These are phyloP conservation scores for honey bee (Apis mellifera) DNA, from an alignment of 1,140 invertebrate species.

Conservation along the genomic window DNA sequence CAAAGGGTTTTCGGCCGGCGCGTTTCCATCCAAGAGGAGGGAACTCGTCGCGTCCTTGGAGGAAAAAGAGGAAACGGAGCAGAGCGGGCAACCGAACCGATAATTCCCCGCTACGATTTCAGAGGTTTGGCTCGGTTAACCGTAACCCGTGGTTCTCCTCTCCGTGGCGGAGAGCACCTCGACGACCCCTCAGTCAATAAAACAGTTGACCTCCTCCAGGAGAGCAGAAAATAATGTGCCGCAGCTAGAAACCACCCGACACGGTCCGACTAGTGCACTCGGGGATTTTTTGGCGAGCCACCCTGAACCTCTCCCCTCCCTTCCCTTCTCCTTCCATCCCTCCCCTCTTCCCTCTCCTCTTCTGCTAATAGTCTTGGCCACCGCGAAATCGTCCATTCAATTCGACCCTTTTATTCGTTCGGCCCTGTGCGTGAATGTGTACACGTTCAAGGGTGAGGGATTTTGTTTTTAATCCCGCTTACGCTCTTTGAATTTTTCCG, in stretches of 20 bases:
- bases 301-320: conserved; percentile 7
- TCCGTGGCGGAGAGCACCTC: conserved; percentile 71
- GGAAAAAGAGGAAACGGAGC: conserved; percentile 55
- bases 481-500: too few species aligned
- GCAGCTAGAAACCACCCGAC: conserved; percentile 19
- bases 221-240: conserved; percentile 57
- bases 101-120: conserved; percentile 72
- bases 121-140: conserved; percentile 74
- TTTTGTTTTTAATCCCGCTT: neutral
- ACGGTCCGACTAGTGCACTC: conserved; percentile 33
- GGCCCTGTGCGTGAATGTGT: neutral
- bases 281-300: conserved; percentile 53
- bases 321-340: too few species aligned
- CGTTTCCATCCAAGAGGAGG: neutral
- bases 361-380: conserved; percentile 28
- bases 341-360: conserved; percentile 13
- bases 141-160: conserved; percentile 70
- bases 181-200: conserved; percentile 67
- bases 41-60: conserved; percentile 25
- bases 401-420: neutral
- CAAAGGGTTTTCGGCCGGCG: neutral
- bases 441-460: neutral
- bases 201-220: conserved; percentile 71
- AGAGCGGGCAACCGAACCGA: conserved; percentile 61
- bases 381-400: conserved; percentile 20